phyloP scores from a whole-genome alignment of 2,113 vertebrate species.

The Cinclus mexicanus region DNA sequence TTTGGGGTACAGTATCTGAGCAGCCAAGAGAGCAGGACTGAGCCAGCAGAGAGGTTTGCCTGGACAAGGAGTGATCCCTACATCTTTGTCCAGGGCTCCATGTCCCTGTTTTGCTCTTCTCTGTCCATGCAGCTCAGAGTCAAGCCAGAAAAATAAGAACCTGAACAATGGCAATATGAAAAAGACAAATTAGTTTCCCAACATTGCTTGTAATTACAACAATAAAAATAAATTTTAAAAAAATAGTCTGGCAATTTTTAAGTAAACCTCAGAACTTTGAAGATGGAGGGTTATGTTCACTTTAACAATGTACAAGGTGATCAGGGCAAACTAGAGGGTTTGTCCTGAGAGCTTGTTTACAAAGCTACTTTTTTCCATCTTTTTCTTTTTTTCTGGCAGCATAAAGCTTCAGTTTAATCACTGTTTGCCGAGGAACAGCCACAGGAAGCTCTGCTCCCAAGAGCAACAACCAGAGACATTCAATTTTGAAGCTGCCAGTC shows the following conservation, averaged over 20 bases:
- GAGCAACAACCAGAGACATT: constrained; percentile 61
- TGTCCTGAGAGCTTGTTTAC: constrained; percentile 37
- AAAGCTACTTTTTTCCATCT: not conserved
- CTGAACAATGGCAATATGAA: not conserved
- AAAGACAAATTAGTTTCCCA: not conserved
- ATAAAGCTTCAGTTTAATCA: constrained; percentile 62
- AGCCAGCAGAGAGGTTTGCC: not conserved
- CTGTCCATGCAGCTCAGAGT: not conserved
- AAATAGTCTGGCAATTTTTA: not conserved
- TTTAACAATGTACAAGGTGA: not conserved
- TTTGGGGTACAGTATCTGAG: not conserved
- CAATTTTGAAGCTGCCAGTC: constrained; percentile 71
- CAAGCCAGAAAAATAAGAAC: not conserved
- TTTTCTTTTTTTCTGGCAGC: not conserved
- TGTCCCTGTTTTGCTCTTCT: not conserved
- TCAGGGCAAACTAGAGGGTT: not conserved
- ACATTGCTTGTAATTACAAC: not conserved
- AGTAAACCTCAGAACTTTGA: not conserved
- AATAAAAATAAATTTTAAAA: too few relatives aligned
- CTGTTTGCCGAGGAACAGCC: constrained; percentile 44
- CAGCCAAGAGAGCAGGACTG: not conserved
- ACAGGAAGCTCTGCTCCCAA: constrained; percentile 57
- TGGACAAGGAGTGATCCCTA: not conserved
- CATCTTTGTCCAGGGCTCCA: not conserved
- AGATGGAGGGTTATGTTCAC: not conserved